Base-by-base conservation (phyloP, 1,140 invertebrate species). In the Platyscapa corneri region DNA sequence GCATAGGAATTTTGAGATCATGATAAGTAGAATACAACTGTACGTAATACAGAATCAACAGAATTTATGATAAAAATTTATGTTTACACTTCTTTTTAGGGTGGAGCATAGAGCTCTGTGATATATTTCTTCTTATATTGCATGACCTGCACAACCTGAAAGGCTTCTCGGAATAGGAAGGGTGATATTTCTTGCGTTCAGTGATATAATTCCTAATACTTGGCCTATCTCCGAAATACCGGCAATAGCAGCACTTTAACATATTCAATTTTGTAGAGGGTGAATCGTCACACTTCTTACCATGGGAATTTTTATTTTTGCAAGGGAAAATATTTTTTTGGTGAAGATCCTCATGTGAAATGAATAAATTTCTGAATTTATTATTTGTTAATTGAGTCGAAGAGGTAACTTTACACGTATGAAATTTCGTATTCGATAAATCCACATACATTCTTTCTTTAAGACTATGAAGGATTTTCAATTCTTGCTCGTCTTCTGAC, bases 401-500 rank as follows among this genome's bases (percentile, higher is more conserved):
- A 7, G 20, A 23, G 3, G 2, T 39, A 12, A 72, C 20, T 6
- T 39, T 6, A 2, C 3, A 0, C 20, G 18, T 0, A 37, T 74
- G 70, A 39, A 20, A 10, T 42, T 74, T 74, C 23, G 1, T n/a
- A 3, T 42, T 10, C 23, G 12, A 7, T 23, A 76, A 6, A 32
- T 79, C 85, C 32, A 42, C 46, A 8, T 83, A 74, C 64, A 86
- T 82, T 30, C 85, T 42, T 2, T 46, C 27, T 79, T 78, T 86
- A 16, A 83, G 60, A 18, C 37, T 72, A 0, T 78, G 32, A 16
- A 83, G 72, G 18, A 86, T 83, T 8, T 53, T n/a, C 6, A 34
- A n/a, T 39, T 86, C 85, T 16, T 88, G 87, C 16, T 87, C 88
- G 74, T 89, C 89, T 72, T 90, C 87, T 27, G 89, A 88, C 23